phyloP scores from a whole-genome alignment of 2,888 invertebrate species.

The Euzetes globulus region DNA sequence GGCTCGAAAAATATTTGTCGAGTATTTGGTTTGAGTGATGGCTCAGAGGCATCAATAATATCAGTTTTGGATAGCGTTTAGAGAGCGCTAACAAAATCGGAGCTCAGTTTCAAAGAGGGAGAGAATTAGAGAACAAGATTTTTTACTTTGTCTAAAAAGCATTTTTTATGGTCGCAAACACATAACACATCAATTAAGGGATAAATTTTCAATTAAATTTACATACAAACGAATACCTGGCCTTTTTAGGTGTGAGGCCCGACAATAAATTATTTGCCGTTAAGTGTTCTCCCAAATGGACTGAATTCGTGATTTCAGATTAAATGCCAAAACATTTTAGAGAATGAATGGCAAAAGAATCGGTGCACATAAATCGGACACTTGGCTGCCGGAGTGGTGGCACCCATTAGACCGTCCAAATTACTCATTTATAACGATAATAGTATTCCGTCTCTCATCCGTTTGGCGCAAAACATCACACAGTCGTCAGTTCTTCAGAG shows the following conservation, averaged over 20 bases:
- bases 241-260: background rate
- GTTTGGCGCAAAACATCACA: background rate
- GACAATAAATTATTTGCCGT: constrained; percentile 19
- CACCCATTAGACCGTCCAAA: constrained; percentile 7
- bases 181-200: background rate
- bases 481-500: background rate
- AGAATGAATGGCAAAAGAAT: no score
- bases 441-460: background rate
- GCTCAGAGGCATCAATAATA: constrained; percentile 23
- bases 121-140: constrained; percentile 1
- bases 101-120: background rate
- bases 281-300: constrained; percentile 8
- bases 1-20: no score
- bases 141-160: constrained; percentile 6
- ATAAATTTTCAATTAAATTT: constrained; percentile 10
- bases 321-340: no score
- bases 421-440: constrained; percentile 19
- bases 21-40: background rate
- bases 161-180: constrained; percentile 23
- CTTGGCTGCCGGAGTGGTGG: background rate
- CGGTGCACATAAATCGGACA: no score
- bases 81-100: constrained; percentile 6
- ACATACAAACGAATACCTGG: constrained; percentile 14
- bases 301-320: constrained; percentile 8
- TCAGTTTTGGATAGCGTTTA: constrained; percentile 1